Conservation (phyloP, 1,140 invertebrate species). For the Apocrypta bakeri region DNA sequence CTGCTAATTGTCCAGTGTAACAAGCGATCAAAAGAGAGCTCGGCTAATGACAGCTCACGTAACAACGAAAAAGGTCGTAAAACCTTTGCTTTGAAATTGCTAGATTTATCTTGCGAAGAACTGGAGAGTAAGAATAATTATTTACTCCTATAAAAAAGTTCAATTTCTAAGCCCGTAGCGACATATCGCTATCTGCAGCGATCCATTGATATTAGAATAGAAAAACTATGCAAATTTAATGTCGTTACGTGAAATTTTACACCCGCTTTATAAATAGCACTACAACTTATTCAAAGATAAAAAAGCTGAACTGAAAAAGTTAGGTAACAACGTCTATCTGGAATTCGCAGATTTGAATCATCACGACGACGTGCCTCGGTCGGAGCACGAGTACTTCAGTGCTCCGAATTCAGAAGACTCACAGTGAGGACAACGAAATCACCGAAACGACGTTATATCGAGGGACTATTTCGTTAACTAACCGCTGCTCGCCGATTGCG, state of each 20-base stretch:
- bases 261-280: no score
- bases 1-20: not conserved
- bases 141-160: no score
- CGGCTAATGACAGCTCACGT: not conserved
- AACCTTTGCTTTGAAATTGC: not conserved
- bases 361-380: not conserved
- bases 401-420: constrained; percentile 29
- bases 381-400: constrained; percentile 22
- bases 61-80: not conserved
- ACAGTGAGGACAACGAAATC: not conserved
- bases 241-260: no score
- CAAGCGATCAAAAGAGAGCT: not conserved
- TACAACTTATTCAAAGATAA: not conserved
- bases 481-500: not conserved
- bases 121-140: no score
- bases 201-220: no score
- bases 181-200: no score
- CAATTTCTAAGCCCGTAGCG: no score
- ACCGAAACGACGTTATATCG: not conserved
- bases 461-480: not conserved
- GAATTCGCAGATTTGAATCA: not conserved
- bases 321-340: no score
- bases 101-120: not conserved
- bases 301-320: no score
- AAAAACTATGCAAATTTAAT: no score